phyloP scores from a whole-genome alignment of 2,113 vertebrate species.

The Epinephelus fuscoguttatus region DNA sequence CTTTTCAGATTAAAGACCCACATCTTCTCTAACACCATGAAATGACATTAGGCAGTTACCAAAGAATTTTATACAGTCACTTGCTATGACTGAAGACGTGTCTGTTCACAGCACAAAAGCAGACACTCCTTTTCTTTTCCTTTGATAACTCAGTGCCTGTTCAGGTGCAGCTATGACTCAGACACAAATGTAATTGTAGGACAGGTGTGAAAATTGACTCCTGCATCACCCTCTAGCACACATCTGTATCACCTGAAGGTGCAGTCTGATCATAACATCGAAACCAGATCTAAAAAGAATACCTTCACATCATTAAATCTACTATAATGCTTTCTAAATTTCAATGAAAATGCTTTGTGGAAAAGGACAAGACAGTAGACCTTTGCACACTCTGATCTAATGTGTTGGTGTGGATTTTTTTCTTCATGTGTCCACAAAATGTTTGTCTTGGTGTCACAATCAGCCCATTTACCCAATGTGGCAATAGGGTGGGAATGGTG shows the following conservation, averaged over 20 bases:
- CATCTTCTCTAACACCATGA: neutral
- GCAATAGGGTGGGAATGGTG: conserved; percentile 1
- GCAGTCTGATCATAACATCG: neutral
- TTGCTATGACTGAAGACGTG: conserved; percentile 7
- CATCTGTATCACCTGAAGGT: neutral
- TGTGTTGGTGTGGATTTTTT: neutral
- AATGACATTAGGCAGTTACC: neutral
- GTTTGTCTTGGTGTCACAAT: neutral
- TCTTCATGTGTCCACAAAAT: neutral
- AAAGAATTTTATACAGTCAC: neutral
- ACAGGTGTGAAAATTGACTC: no score
- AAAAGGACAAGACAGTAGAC: neutral
- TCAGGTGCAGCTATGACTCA: conserved; percentile 53
- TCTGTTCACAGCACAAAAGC: neutral
- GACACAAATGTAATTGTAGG: conserved; percentile 33
- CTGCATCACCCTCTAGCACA: neutral
- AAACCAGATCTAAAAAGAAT: neutral
- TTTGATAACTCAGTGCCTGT: conserved; percentile 4
- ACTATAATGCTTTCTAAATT: neutral
- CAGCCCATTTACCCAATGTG: neutral
- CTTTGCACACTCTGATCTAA: neutral
- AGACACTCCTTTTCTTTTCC: neutral
- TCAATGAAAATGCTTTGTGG: neutral
- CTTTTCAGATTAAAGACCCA: neutral
- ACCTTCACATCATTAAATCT: neutral